Percentiles rank a stretch among this genome's conserved stretches.
These are phyloP conservation scores for Athalia rosae DNA, from an alignment of 2,888 invertebrate genomes.

Conservation along the genomic window DNA sequence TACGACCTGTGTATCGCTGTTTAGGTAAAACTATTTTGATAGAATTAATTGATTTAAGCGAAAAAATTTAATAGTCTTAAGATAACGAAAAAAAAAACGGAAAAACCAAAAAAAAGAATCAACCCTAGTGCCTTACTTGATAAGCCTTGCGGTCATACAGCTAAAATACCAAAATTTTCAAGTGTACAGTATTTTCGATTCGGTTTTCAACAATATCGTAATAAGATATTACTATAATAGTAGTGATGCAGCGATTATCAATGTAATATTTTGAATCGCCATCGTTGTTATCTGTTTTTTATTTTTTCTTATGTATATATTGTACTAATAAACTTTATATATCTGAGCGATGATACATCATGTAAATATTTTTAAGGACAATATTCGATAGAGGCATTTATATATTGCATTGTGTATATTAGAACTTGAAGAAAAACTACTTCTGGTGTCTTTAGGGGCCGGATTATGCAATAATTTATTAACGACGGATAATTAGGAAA, in stretches of 20 bases:
- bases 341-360: neutral
- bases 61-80: neutral
- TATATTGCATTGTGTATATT: conserved; percentile 7
- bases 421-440: neutral
- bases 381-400: conserved; percentile 31
- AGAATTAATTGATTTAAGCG: neutral
- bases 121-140: conserved; percentile 17
- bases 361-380: conserved; percentile 9
- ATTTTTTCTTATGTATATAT: conserved; percentile 29
- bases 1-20: neutral
- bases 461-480: conserved; percentile 66
- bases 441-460: conserved; percentile 50
- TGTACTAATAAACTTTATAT: conserved; percentile 1
- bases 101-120: neutral
- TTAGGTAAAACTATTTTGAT: no score
- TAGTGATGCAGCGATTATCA: no score
- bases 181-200: no score
- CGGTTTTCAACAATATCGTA: no score
- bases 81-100: neutral
- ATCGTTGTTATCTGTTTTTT: conserved; percentile 17
- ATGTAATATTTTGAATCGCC: neutral
- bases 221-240: no score
- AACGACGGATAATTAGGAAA: conserved; percentile 14
- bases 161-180: conserved; percentile 51
- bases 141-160: conserved; percentile 54